Percentiles rank a stretch among this genome's conserved stretches.
These are phyloP conservation scores for Lagopus muta DNA, from an alignment of 2,113 vertebrate genomes.

Conservation along the genomic window DNA sequence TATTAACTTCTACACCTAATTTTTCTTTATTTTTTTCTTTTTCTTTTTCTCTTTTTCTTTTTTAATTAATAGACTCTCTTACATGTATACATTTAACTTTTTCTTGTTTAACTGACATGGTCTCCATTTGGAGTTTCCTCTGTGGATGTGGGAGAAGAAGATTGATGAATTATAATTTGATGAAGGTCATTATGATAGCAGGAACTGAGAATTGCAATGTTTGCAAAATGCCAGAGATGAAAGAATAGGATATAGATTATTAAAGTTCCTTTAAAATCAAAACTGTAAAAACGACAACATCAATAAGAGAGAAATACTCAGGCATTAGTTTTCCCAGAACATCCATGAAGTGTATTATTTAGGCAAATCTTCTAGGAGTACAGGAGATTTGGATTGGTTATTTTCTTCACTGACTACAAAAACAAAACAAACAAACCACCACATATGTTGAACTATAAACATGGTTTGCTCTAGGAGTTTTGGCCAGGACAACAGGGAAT, in stretches of 20 bases:
- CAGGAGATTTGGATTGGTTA: constrained; percentile 30
- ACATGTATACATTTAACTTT: constrained; percentile 65
- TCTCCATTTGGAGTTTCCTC: constrained; percentile 56
- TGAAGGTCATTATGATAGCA: constrained; percentile 73
- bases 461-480: constrained; percentile 67
- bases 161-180: constrained; percentile 75
- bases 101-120: constrained; percentile 68
- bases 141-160: constrained; percentile 28
- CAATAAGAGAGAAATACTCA: constrained; percentile 77
- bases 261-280: constrained; percentile 80
- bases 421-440: background rate
- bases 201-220: constrained; percentile 73
- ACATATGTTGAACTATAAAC: constrained; percentile 59
- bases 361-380: constrained; percentile 61
- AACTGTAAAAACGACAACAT: constrained; percentile 78
- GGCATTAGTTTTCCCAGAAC: constrained; percentile 56
- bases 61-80: constrained; percentile 74
- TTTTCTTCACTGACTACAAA: constrained; percentile 53
- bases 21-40: constrained; percentile 54
- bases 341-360: constrained; percentile 67
- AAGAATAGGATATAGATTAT: constrained; percentile 79
- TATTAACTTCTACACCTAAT: constrained; percentile 66
- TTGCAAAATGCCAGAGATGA: constrained; percentile 82
- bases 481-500: constrained; percentile 35
- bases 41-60: constrained; percentile 35